phyloP scores from a whole-genome alignment of 2,113 vertebrate species.

The Mungos mungo region DNA sequence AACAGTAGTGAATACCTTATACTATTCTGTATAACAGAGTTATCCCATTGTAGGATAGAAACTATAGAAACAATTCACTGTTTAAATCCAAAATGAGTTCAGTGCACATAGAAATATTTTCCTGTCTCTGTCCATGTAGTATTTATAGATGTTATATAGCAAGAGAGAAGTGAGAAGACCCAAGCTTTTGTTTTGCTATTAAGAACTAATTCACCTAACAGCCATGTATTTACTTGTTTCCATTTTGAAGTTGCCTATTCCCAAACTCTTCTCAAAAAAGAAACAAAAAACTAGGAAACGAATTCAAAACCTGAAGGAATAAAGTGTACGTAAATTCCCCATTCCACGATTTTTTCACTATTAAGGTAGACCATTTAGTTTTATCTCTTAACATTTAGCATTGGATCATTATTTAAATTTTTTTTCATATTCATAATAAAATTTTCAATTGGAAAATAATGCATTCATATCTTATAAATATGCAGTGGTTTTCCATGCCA shows the following conservation, averaged over 20 bases:
- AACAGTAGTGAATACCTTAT: background rate
- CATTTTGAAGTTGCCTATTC: slow-evolving; percentile 17
- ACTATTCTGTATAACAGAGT: background rate
- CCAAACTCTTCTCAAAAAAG: background rate
- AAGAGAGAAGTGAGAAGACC: background rate
- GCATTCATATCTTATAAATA: background rate
- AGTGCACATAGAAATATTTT: background rate
- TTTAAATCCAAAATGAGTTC: slow-evolving; percentile 22
- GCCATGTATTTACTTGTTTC: background rate
- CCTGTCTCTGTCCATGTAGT: background rate
- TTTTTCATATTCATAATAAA: slow-evolving; percentile 3
- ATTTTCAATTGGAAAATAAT: background rate
- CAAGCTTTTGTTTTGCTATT: background rate
- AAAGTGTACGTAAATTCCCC: background rate
- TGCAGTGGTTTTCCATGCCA: background rate
- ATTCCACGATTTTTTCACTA: background rate
- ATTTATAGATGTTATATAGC: background rate
- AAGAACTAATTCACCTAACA: background rate
- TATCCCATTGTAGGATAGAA: background rate
- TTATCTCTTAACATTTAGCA: slow-evolving; percentile 3
- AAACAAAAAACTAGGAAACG: background rate
- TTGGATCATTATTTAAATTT: background rate
- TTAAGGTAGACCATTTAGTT: background rate
- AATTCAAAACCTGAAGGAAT: background rate
- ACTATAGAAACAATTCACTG: slow-evolving; percentile 5